Evolutionary conservation across 2,113 vertebrate genomes (phyloP).

Genomic region (Misgurnus anguillicaudatus): DNA sequence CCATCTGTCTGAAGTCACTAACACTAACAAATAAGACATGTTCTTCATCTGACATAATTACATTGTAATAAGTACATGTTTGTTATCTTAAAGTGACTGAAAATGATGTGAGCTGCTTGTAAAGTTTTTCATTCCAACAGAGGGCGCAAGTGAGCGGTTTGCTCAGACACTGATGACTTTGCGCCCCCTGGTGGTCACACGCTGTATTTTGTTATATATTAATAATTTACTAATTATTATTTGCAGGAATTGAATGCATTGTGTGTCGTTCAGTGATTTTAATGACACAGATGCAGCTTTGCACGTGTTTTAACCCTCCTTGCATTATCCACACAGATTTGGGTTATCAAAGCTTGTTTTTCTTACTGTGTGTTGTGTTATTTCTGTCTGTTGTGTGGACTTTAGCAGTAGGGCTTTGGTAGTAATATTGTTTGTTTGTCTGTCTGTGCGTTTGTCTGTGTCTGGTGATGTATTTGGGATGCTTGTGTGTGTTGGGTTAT

Average conservation of each 20-base stretch:
- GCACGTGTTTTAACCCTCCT: conserved; percentile 17
- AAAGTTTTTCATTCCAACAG: conserved; percentile 20
- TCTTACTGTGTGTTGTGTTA: not conserved
- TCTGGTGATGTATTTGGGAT: conserved; percentile 18
- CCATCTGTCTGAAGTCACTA: conserved; percentile 30
- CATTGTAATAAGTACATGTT: conserved; percentile 1
- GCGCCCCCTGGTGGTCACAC: conserved; percentile 51
- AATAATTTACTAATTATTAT: conserved; percentile 9
- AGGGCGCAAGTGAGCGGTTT: conserved; percentile 21
- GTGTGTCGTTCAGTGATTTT: not conserved
- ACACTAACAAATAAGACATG: conserved; percentile 2
- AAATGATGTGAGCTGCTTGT: conserved; percentile 8
- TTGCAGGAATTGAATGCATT: conserved; percentile 29
- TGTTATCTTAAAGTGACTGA: not conserved
- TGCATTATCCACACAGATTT: not conserved
- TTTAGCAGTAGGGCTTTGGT: not conserved
- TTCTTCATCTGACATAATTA: not conserved
- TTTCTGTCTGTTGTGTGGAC: conserved; percentile 4
- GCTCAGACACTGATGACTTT: not conserved
- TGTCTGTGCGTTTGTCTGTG: not conserved
- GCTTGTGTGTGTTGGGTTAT: conserved; percentile 25
- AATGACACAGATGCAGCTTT: conserved; percentile 25
- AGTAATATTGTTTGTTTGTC: no score
- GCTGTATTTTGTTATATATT: conserved; percentile 1
- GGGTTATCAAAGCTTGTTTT: not conserved